These are phyloP conservation scores for Melanostoma scalare DNA, from an alignment of 2,888 invertebrate genomes.

Conservation along the genomic window DNA sequence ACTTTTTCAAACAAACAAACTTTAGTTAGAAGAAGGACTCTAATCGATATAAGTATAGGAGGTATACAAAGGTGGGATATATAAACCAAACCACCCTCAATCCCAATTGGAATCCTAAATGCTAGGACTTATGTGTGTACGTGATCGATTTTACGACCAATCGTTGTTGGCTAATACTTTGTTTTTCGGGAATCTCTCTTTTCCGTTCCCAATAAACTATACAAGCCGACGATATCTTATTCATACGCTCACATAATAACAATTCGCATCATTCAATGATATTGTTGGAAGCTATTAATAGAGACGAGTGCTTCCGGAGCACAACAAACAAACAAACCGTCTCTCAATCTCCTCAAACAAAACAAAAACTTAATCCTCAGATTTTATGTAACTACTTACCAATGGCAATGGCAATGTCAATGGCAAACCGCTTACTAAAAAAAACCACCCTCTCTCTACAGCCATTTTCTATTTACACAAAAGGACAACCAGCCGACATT, in stretches of 20 bases:
- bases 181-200: slow-evolving; percentile 13
- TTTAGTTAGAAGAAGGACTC: slow-evolving; percentile 22
- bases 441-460: not conserved
- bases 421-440: slow-evolving; percentile 21
- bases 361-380: slow-evolving; percentile 33
- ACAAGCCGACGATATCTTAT: slow-evolving; percentile 23
- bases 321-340: not conserved
- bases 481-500: slow-evolving; percentile 9
- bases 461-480: not conserved
- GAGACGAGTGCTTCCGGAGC: slow-evolving; percentile 32
- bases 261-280: slow-evolving; percentile 35
- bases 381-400: slow-evolving; percentile 26
- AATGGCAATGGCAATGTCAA: slow-evolving; percentile 28
- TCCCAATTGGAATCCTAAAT: not conserved
- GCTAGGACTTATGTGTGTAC: slow-evolving; percentile 14
- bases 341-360: not conserved
- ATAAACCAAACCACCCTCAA: not conserved
- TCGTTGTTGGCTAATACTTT: slow-evolving; percentile 27
- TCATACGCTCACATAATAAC: slow-evolving; percentile 41
- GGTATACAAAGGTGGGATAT: too few relatives aligned
- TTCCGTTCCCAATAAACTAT: slow-evolving; percentile 24
- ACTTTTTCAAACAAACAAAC: slow-evolving; percentile 41
- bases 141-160: slow-evolving; percentile 32
- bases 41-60: slow-evolving; percentile 30
- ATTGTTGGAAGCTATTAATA: slow-evolving; percentile 24